Conservation (phyloP, 1,140 invertebrate species). For the Drosophila pallidifrons region DNA sequence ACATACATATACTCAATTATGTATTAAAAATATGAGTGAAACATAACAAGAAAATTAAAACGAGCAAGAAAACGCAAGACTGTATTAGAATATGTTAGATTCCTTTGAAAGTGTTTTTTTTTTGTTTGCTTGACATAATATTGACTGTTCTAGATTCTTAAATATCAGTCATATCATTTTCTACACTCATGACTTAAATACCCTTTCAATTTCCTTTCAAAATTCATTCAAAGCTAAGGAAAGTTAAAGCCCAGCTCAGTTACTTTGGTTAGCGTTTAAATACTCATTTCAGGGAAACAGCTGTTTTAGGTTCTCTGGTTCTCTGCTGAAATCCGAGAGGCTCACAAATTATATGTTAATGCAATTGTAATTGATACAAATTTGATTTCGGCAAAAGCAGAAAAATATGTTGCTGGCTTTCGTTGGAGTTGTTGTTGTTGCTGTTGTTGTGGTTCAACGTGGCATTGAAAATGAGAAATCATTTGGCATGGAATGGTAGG, state of each 20-base stretch:
- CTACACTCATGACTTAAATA: too few relatives aligned
- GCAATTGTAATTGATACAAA: conserved; percentile 84
- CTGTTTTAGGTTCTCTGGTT: conserved; percentile 31
- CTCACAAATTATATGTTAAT: conserved; percentile 81
- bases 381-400: conserved; percentile 72
- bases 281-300: conserved; percentile 45
- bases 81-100: too few relatives aligned
- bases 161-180: too few relatives aligned
- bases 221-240: not conserved
- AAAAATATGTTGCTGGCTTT: conserved; percentile 59
- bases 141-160: too few relatives aligned
- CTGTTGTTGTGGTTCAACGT: conserved; percentile 30
- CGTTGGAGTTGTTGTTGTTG: conserved; percentile 8
- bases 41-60: too few relatives aligned
- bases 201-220: too few relatives aligned
- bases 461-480: conserved; percentile 79
- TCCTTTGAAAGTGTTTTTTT: too few relatives aligned
- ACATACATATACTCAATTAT: too few relatives aligned
- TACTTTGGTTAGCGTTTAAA: conserved; percentile 47
- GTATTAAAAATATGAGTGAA: too few relatives aligned
- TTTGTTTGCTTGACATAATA: too few relatives aligned
- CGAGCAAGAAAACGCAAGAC: too few relatives aligned
- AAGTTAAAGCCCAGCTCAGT: conserved; percentile 9
- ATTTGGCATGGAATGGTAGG: conserved; percentile 49
- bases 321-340: conserved; percentile 65